Evolutionary conservation across 2,797 vertebrate genomes (phyloP), one percentile per base, ranked within the genome.

Genomic region (Emys orbicularis): DNA sequence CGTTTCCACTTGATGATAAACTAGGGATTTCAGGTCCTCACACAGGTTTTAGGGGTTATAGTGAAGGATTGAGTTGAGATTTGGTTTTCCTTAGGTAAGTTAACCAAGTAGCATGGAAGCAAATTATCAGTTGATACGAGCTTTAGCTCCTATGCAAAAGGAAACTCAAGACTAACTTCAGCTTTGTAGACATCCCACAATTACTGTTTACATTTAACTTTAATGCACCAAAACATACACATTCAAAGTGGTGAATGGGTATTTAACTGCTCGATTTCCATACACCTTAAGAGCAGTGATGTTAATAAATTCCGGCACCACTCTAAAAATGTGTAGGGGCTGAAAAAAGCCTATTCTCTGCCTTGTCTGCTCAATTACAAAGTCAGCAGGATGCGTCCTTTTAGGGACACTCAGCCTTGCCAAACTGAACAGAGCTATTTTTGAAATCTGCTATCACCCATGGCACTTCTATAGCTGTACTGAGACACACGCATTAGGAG

Each of bases 1-100:
- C 34, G 53, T 92, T 0, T 1, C 61, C 79, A 4, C 79, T 27
- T n/a, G 44, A 50, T 50, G 50, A 52, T 81, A 53, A 79, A 19
- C 0, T 1, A 16, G 1, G 11, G 54, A 2, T 57, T 87, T 44
- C 49, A 5, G 8, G 1, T 47, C 79, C 68, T 44, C 0, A 3
- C 0, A 13, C 8, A 1, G 12, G 12, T 44, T 77, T 41, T 7
- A 50, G 25, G 76, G 81, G 59, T 57, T 12, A 15, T 1, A 74
- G 49, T 29, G 59, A 89, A 89, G 16, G 19, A 61, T 34, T 9
- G 18, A 81, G 12, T 1, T 7, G 9, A 81, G n/a, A 85, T 81
- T 19, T 2, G 0, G 25, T 65, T 49, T 53, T 37, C 7, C 57
- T 77, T 37, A 3, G 1, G 19, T 11, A 50, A 13, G 12, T 9